Evolutionary conservation across 2,113 vertebrate genomes (phyloP), one percentile per base, ranked within the genome.

Genomic region (Rhinogobius similis): DNA sequence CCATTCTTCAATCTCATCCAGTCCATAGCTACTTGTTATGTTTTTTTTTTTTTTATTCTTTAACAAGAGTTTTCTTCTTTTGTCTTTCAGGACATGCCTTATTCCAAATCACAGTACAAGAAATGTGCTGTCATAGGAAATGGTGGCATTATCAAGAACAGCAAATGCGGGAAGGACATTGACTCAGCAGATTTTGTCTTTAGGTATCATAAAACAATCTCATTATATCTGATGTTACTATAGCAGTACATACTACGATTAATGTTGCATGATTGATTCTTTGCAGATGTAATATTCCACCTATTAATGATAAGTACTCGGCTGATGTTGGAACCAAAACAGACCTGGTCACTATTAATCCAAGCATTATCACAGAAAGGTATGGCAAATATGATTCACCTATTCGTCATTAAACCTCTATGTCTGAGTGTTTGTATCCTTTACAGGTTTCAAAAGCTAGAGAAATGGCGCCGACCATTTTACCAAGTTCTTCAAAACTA

Each of bases 361-460:
- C 97, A 24, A 99, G 97, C 82, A 99, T 99, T 76, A 98, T 99
- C 59, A 97, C 94, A 5, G 97, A 98, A 81, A 97, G 95, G 97
- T 99, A 89, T 48, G 20, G 69, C 64, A 55, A 58, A 69, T 29
- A 74, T 23, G 8, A 20, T 13, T 62, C 11, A 61, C 6, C 36
- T 18, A 29, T 1, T 29, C 26, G 12, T 23, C n/a, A 23, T 39
- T 6, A 7, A 27, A 29, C 29, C 46, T 75, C 53, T 24, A 38
- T 48, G 32, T 4, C 26, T 38, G 13, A 72, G 20, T 26, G 9
- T 7, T n/a, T 65, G 39, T 72, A 3, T 5, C 12, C 32, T 64
- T 29, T 23, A 21, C 43, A 99, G 98, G 82, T 99, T 98, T 79
- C 96, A 99, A 80, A 98, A 95, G 84, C 91, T 99, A 83, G 97